Evolutionary conservation across 1,140 invertebrate species (phyloP), one percentile per base, ranked within the genome.

Genomic region (Lepidurus apus): DNA sequence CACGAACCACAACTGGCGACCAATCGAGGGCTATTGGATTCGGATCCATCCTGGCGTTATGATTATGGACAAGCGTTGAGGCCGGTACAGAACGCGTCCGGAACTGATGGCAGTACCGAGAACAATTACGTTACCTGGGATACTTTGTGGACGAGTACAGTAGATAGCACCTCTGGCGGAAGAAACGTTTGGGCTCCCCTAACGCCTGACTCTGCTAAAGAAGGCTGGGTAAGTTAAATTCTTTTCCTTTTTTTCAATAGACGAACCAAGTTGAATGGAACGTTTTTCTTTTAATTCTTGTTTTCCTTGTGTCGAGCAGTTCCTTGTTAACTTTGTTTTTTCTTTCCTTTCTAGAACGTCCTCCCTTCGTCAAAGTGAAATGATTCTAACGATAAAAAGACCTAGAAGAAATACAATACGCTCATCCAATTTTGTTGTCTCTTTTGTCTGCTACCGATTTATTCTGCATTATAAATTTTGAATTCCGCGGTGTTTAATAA

Each of bases 131-230:
- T 65, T 13, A 65, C 53, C 17, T 65, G 53, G 53, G 53, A 21
- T 65, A 65, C 53, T 65, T 65, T 65, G 53, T 65, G 53, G 53
- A 65, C 53, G 53, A 65, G 53, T 65, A 65, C 53, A 65, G 21
- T 65, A 21, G 53, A 65, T 65, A 65, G 7, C 7, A 47, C 45
- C 53, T 65, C 21, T 65, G 53, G 53, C 8, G 53, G 53, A 65
- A 21, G 53, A 65, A 65, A 65, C 53, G 53, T 65, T 65, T 65
- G 53, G 53, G 53, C 53, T 21, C 53, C 53, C 13, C 21, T 65
- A 65, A 65, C 53, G 6, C 53, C 53, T 65, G 53, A 21, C 13
- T 65, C 53, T 9, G 53, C 53, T 17, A 65, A 65, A 17, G 53
- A 65, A 65, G 53, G 53, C 53, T 65, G 53, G 53, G 53, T 65